Evolutionary conservation across 2,113 vertebrate genomes (phyloP).

Genomic region (Speoplatyrhinus poulsoni): DNA sequence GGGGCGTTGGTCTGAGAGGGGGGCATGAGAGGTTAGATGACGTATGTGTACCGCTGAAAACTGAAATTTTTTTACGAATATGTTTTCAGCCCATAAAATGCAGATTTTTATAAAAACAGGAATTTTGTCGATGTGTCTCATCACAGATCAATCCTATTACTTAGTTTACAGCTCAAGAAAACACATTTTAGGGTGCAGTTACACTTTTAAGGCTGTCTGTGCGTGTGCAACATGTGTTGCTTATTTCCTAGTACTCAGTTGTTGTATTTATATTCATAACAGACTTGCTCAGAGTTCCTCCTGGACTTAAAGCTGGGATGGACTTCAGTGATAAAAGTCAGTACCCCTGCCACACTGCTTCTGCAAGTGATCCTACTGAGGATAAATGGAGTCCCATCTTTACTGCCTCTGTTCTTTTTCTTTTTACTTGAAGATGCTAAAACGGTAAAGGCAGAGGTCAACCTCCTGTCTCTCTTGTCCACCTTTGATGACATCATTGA

Average conservation of each 20-base stretch:
- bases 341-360: neutral
- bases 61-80: no score
- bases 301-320: conserved; percentile 84
- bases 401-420: neutral
- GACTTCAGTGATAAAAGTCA: conserved; percentile 83
- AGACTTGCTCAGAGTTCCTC: conserved; percentile 84
- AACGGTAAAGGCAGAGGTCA: conserved; percentile 72
- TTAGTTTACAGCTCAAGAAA: no score
- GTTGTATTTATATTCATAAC: neutral
- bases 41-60: no score
- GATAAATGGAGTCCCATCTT: neutral
- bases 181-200: no score
- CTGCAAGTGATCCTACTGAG: neutral
- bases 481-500: conserved; percentile 75
- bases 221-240: neutral
- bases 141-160: no score
- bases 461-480: conserved; percentile 82
- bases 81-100: no score
- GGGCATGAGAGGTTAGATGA: no score
- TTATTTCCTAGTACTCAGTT: neutral
- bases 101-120: no score
- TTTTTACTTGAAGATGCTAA: conserved; percentile 59
- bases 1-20: no score
- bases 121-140: no score
- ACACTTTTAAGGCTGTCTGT: neutral